Percentiles rank a stretch among this genome's conserved stretches.
Evolutionary conservation across 2,797 vertebrate genomes (phyloP).

Genomic region (Trachops cirrhosus): DNA sequence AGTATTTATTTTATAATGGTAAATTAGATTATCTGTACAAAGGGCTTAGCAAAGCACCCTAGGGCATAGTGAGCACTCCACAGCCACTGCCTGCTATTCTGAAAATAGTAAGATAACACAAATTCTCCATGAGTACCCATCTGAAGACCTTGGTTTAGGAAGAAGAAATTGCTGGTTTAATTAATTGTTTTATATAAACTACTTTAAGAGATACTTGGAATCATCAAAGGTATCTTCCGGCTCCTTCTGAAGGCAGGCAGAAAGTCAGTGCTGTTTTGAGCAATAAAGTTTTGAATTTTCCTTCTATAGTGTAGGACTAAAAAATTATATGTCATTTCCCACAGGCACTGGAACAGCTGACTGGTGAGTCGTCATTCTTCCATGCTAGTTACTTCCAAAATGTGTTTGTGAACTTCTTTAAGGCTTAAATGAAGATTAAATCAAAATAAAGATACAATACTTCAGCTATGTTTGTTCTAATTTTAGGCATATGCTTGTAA

Average conservation of each 20-base stretch:
- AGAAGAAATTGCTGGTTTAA: slow-evolving; percentile 19
- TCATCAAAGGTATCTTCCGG: background rate
- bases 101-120: background rate
- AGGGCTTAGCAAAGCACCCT: background rate
- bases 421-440: slow-evolving; percentile 52
- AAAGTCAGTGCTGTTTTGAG: slow-evolving; percentile 25
- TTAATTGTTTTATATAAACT: slow-evolving; percentile 38
- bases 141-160: slow-evolving; percentile 2
- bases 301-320: slow-evolving; percentile 36
- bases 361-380: slow-evolving; percentile 48
- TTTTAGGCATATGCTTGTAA: slow-evolving; percentile 61
- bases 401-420: slow-evolving; percentile 62
- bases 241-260: slow-evolving; percentile 2
- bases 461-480: slow-evolving; percentile 48
- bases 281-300: slow-evolving; percentile 59
- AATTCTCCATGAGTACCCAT: background rate
- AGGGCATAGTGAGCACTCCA: background rate
- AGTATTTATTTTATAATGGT: slow-evolving; percentile 36
- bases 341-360: slow-evolving; percentile 53
- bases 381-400: slow-evolving; percentile 56
- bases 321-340: slow-evolving; percentile 56
- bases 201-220: slow-evolving; percentile 23
- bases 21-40: slow-evolving; percentile 41
- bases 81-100: background rate
- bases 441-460: slow-evolving; percentile 64